Conservation (phyloP, 2,888 invertebrate species). For the Lasioglossum villosulum region DNA sequence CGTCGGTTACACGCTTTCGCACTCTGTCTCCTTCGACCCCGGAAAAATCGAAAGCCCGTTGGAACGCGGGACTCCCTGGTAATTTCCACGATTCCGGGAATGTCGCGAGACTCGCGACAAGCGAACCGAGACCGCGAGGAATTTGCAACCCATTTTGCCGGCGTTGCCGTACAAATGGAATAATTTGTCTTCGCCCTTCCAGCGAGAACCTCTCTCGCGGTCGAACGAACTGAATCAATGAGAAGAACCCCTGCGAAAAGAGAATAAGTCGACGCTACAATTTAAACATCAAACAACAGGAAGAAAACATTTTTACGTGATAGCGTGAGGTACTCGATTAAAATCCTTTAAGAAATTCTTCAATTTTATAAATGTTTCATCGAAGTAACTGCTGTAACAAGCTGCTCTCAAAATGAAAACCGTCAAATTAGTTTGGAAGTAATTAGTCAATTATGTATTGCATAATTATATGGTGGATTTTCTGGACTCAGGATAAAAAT, state of each 20-base stretch:
- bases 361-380: neutral
- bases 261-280: neutral
- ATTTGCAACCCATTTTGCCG: neutral
- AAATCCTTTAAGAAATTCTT: neutral
- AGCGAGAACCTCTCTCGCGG: neutral
- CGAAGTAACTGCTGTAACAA: neutral
- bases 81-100: neutral
- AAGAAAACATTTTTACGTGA: neutral
- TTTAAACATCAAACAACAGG: neutral
- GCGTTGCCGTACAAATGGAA: neutral
- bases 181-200: neutral
- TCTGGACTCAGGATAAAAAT: too few relatives aligned
- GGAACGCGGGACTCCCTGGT: neutral
- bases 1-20: constrained; percentile 3
- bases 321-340: neutral
- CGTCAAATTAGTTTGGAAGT: too few relatives aligned
- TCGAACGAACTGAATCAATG: neutral
- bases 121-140: neutral
- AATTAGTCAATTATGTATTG: too few relatives aligned
- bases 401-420: too few relatives aligned
- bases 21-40: constrained; percentile 3
- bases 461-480: too few relatives aligned
- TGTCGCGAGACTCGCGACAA: constrained; percentile 4
- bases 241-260: neutral
- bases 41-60: neutral